Evolutionary conservation across 2,888 invertebrate species (phyloP).

Genomic region (Idaea dimidiata): DNA sequence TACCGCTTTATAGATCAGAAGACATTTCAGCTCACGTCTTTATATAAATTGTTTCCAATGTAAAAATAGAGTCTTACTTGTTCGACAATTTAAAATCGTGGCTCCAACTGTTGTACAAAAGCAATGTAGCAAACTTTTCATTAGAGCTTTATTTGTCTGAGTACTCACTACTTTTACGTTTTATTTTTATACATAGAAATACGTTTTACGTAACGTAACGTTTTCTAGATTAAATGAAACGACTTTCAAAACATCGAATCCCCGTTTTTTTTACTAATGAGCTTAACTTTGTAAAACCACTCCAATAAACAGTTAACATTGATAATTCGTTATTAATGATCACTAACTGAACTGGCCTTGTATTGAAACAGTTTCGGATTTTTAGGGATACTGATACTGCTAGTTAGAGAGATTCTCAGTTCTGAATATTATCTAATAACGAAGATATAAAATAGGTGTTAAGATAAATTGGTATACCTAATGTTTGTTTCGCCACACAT

Average conservation of each 20-base stretch:
- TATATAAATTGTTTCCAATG: background rate
- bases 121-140: too few species aligned
- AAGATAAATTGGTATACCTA: background rate
- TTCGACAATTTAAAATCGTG: too few species aligned
- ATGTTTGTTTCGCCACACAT: background rate
- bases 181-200: background rate
- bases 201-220: background rate
- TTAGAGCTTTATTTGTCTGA: too few species aligned
- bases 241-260: background rate
- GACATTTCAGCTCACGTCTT: too few species aligned
- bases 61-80: too few species aligned
- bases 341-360: background rate
- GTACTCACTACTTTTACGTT: background rate
- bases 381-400: background rate
- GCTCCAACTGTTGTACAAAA: too few species aligned
- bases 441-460: background rate
- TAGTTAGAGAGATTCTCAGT: background rate
- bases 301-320: background rate
- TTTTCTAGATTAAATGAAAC: background rate
- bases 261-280: background rate
- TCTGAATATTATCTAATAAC: background rate
- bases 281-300: background rate
- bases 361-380: background rate
- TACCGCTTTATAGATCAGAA: too few species aligned
- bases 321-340: conserved; percentile 1